phyloP scores from a whole-genome alignment of 1,140 invertebrate genomes.

The Rhopalosiphum padi region DNA sequence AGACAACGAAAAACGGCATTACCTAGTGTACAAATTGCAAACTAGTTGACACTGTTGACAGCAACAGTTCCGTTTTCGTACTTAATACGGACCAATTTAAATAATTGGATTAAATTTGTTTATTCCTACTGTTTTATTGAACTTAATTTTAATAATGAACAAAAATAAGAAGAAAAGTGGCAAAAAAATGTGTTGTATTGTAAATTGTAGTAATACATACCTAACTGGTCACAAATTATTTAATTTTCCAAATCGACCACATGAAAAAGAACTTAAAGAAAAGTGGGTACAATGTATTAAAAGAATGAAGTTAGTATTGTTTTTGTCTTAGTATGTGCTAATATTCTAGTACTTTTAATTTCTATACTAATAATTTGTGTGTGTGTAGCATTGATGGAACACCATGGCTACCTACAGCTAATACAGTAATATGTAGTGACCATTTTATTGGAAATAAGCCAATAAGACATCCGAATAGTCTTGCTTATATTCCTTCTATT shows the following conservation, averaged over 20 bases:
- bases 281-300: neutral
- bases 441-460: conserved; percentile 3
- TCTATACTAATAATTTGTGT: no score
- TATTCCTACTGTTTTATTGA: no score
- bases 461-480: neutral
- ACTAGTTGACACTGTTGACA: no score
- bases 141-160: no score
- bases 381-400: neutral
- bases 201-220: neutral
- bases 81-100: no score
- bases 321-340: neutral
- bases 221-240: neutral
- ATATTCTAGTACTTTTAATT: no score
- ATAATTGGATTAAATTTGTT: no score
- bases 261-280: neutral
- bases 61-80: no score
- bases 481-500: neutral
- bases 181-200: neutral
- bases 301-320: conserved; percentile 21
- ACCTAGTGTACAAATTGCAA: no score
- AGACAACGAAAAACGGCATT: no score
- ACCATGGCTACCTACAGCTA: neutral
- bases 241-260: neutral
- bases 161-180: neutral
- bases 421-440: neutral